Evolutionary conservation across 1,140 invertebrate genomes (phyloP), one percentile per base, ranked within the genome.

Genomic region (Diorhabda carinulata): DNA sequence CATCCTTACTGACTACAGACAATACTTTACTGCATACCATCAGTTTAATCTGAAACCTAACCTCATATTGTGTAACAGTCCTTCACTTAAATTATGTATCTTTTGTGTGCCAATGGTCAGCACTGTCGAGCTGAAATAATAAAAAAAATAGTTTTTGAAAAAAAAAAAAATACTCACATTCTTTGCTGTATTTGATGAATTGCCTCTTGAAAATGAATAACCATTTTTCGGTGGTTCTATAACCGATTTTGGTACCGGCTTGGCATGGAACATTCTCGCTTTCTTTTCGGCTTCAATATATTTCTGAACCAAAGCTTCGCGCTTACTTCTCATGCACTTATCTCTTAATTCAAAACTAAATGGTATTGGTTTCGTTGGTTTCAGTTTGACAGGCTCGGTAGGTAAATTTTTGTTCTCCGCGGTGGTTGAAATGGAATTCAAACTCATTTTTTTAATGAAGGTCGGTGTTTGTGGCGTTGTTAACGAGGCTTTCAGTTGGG

Each of bases 331-430:
- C 59, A 79, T 74, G 44, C 78, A 68, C 73, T 81, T 82, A 69
- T 86, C 83, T 3, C 84, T 73, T 25, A 78, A 69, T 61, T 86
- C 85, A 75, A 87, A 87, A 68, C 81, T 83, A 71, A 87, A 87
- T n/a, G 86, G 83, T 65, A 75, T 57, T 2, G 75, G 70, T 65
- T 73, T 76, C 0, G 81, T 83, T 4, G 61, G 67, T 3, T 70
- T 78, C 4, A 65, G 66, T 67, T 57, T 67, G 4, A 45, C 63
- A 56, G 67, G 5, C 5, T 61, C 7, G 61, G n/a, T 5, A 63
- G 67, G 25, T 65, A 25, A 4, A n/a, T 62, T 7, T 9, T 57
- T 25, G 61, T 68, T 66, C 62, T 61, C 25, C 25, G 57, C 2
- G 3, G 52, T 6, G 2, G 10, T 64, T 41, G 56, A 7, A 57